Conservation (phyloP, 2,797 vertebrate species). For the Sebastes minor region DNA sequence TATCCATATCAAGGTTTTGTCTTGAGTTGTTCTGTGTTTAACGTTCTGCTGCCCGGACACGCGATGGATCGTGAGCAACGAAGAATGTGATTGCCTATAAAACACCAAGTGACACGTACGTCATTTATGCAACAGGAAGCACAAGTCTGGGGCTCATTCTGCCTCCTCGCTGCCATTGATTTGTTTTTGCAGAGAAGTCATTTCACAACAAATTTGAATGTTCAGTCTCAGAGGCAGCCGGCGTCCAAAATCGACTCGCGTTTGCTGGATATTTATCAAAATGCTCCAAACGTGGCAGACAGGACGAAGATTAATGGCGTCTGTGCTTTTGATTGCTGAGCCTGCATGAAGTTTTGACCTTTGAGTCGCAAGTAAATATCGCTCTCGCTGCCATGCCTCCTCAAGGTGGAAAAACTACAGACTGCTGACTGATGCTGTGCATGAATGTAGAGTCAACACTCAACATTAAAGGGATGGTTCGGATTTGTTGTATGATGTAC, state of each 20-base stretch:
- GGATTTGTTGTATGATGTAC: too few species aligned
- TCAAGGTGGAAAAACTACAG: background rate
- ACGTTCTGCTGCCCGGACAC: background rate
- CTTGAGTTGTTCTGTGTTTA: constrained; percentile 22
- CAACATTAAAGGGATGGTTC: background rate
- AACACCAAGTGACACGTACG: background rate
- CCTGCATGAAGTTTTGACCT: constrained; percentile 40
- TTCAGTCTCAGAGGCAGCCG: background rate
- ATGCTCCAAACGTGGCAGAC: constrained; percentile 16
- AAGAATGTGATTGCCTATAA: background rate
- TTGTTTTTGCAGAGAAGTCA: constrained; percentile 44
- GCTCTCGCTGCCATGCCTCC: background rate
- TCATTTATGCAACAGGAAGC: background rate
- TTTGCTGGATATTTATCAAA: constrained; percentile 45
- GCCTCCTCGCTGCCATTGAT: constrained; percentile 18
- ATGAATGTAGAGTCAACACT: background rate
- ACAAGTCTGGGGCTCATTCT: background rate
- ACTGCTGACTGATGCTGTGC: background rate
- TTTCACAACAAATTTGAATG: constrained; percentile 30
- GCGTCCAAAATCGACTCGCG: constrained; percentile 17
- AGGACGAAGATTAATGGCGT: constrained; percentile 40
- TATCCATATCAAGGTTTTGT: constrained; percentile 40
- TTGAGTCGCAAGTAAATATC: constrained; percentile 27
- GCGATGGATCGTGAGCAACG: background rate
- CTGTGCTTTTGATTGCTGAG: constrained; percentile 14